Evolutionary conservation across 1,140 invertebrate genomes (phyloP), one percentile per base, ranked within the genome.

Genomic region (Habropoda laboriosa): DNA sequence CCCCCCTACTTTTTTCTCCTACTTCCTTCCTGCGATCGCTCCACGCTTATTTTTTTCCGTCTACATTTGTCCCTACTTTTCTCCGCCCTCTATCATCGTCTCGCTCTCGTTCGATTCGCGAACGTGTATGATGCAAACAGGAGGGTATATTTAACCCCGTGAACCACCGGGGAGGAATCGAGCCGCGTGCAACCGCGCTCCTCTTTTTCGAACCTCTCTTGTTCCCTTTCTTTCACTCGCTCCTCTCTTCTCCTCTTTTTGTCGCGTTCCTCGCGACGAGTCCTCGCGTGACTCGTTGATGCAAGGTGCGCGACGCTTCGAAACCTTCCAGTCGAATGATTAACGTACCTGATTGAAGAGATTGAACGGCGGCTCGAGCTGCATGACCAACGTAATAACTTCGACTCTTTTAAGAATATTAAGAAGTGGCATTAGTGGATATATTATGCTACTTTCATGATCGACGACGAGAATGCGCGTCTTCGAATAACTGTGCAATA

Each of bases 111-210:
- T 77, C 80, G 42, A 74, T 80, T 81, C 57, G 81, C 80, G 40
- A 63, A 32, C 12, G 40, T 64, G 74, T 83, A 82, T 85, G 87
- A 89, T 88, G 81, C 83, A 80, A 87, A 73, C 82, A 82, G 67
- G 86, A 88, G 89, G 88, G 90, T 91, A 91, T 91, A 91, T 91
- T 91, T 91, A 91, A 91, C 90, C 89, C 89, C 87, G 83, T 83
- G 79, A 87, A 80, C 86, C 79, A 81, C 72, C 82, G 83, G 83
- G 85, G 71, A 80, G 71, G 47, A 83, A 83, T 83, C 83, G 72
- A 81, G 78, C 35, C 61, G 72, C 67, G 79, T 68, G 67, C 73
- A 77, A 81, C 45, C 51, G 35, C 78, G 58, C 73, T 77, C 81
- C 45, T 78, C 53, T 40, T 75, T 72, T 51, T 70, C 58, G 5